A percentile compares a stretch with the other conserved stretches of the same genome.
Evolutionary conservation across 2,888 invertebrate species (phyloP).

Genomic region (Criorhina ranunculi): DNA sequence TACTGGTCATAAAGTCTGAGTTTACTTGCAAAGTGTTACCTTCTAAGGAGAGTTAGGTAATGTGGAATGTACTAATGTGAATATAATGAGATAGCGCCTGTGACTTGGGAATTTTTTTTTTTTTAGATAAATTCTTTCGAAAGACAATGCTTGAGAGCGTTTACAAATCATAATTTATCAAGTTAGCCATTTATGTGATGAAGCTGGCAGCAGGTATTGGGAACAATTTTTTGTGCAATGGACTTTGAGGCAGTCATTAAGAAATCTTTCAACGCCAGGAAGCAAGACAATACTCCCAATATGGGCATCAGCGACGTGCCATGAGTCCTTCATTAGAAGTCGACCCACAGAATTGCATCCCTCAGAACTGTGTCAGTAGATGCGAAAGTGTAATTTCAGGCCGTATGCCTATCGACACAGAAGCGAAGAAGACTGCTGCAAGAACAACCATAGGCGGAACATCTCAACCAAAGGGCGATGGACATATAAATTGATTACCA

Average conservation of each 20-base stretch:
- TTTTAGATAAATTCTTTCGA: background rate
- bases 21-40: constrained; percentile 28
- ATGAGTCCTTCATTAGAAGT: too few relatives aligned
- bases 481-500: too few relatives aligned
- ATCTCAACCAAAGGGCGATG: too few relatives aligned
- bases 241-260: background rate
- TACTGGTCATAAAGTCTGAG: constrained; percentile 37
- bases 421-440: too few relatives aligned
- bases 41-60: constrained; percentile 37
- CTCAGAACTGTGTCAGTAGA: too few relatives aligned
- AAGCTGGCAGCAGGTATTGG: background rate
- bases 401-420: too few relatives aligned
- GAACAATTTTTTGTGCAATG: background rate
- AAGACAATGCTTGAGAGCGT: constrained; percentile 42
- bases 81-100: constrained; percentile 40
- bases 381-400: too few relatives aligned
- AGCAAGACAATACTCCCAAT: too few relatives aligned
- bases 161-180: constrained; percentile 40
- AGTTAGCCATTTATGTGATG: constrained; percentile 1
- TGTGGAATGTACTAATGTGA: constrained; percentile 31
- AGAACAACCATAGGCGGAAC: too few relatives aligned
- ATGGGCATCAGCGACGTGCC: too few relatives aligned
- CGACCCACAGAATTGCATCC: too few relatives aligned
- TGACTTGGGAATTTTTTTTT: constrained; percentile 26
- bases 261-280: too few relatives aligned